Evolutionary conservation across 2,113 vertebrate genomes (phyloP), one percentile per base, ranked within the genome.

Genomic region (Malurus cyaneus): DNA sequence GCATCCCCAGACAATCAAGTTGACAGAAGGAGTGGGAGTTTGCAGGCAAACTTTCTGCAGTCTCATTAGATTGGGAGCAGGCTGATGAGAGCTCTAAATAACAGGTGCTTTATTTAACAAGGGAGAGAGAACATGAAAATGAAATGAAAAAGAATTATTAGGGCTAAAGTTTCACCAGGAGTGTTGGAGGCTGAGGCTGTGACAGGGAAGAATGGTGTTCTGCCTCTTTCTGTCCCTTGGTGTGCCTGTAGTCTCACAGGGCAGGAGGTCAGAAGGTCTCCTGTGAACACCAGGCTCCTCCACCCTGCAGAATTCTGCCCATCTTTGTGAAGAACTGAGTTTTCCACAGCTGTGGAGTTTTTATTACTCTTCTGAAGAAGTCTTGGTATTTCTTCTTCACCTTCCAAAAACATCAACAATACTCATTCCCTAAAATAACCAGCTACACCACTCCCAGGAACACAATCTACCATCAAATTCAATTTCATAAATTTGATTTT

Each of bases 1-100:
- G 88, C 90, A 94, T 96, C 82, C 92, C 96, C 79, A 96, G 96
- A 96, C 82, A 92, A 86, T 89, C 88, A 76, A 90, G 66, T 11
- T 96, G 96, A 95, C 93, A 96, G 95, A 95, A 96, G 92, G 93
- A 96, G 93, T 94, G 85, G 90, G 96, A 96, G 93, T 95, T 94
- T 93, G 85, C 90, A 95, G 85, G 79, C 70, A 95, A 96, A 94
- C 90, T 96, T 94, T 96, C 82, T 96, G 74, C 90, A 90, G 71
- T 93, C 93, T 95, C 92, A 86, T 92, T 96, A 93, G 88, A 34
- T 73, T 54, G 71, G 76, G 85, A 93, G 88, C 66, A 86, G 79
- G 92, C 36, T 94, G 93, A 95, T 93, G 93, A 95, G 81, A 80
- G 47, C 79, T 86, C 93, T 86, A 88, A 93, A 94, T 96, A 96